Evolutionary conservation across 2,888 invertebrate genomes (phyloP).

Genomic region (Cabera pusaria): DNA sequence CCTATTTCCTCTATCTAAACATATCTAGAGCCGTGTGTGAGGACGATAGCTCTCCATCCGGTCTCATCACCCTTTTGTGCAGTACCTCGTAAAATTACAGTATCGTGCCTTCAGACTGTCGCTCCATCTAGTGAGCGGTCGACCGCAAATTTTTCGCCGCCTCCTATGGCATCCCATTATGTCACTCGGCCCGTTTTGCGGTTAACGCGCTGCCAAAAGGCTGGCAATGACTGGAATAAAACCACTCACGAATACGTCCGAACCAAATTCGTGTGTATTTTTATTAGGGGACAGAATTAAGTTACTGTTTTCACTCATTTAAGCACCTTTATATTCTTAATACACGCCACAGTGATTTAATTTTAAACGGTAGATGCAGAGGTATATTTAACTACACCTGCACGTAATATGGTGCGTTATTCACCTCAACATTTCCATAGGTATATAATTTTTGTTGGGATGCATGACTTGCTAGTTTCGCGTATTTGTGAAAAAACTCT

Average conservation of each 20-base stretch:
- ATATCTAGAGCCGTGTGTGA: slow-evolving; percentile 17
- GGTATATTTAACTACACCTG: slow-evolving; percentile 7
- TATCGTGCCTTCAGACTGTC: slow-evolving; percentile 19
- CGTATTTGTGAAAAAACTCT: slow-evolving; percentile 20
- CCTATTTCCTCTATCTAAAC: slow-evolving; percentile 24
- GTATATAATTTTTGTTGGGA: slow-evolving; percentile 10
- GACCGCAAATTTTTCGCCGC: slow-evolving; percentile 32
- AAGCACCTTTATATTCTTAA: slow-evolving; percentile 4
- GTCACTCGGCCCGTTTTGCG: slow-evolving; percentile 29
- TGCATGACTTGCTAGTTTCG: slow-evolving; percentile 21
- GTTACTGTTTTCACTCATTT: slow-evolving; percentile 11
- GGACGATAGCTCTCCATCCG: slow-evolving; percentile 24
- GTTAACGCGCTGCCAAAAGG: slow-evolving; percentile 30
- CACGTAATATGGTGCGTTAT: slow-evolving; percentile 9
- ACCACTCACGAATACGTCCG: slow-evolving; percentile 28
- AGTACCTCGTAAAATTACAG: slow-evolving; percentile 28
- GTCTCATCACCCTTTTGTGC: slow-evolving; percentile 26
- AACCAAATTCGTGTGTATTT: slow-evolving; percentile 26
- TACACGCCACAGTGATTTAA: slow-evolving; percentile 9
- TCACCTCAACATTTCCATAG: slow-evolving; percentile 13
- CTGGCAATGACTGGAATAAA: slow-evolving; percentile 34
- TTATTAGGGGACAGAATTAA: slow-evolving; percentile 21
- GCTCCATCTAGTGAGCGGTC: slow-evolving; percentile 30
- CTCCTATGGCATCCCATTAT: slow-evolving; percentile 28
- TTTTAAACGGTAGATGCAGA: slow-evolving; percentile 10